Percentiles rank a stretch among this genome's conserved stretches.
These are phyloP conservation scores for Cyclina sinensis DNA, from an alignment of 1,140 invertebrate genomes.

Conservation along the genomic window DNA sequence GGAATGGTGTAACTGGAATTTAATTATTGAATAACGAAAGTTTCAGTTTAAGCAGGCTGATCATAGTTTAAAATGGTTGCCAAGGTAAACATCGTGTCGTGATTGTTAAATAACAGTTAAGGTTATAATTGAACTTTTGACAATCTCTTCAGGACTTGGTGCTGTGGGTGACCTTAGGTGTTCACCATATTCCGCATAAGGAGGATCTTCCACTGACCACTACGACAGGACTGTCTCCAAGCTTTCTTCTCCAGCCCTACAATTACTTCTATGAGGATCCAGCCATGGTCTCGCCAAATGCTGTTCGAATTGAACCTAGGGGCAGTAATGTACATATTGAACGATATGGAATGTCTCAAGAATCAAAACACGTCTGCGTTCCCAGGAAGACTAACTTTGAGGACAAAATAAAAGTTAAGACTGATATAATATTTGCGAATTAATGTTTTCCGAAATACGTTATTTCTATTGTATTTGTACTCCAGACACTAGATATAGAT, in stretches of 20 bases:
- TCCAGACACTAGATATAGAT: too few relatives aligned
- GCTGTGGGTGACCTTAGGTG: constrained; percentile 80
- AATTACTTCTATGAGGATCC: constrained; percentile 82
- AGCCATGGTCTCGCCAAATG: constrained; percentile 74
- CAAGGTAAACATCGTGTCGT: too few relatives aligned
- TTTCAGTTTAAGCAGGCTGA: too few relatives aligned
- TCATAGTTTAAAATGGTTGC: too few relatives aligned
- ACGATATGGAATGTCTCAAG: constrained; percentile 44
- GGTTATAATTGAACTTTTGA: too few relatives aligned
- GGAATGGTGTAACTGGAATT: too few relatives aligned
- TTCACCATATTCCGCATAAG: constrained; percentile 80
- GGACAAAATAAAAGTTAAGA: not conserved
- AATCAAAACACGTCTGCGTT: constrained; percentile 26
- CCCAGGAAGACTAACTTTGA: constrained; percentile 33
- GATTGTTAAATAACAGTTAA: too few relatives aligned
- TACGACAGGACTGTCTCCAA: constrained; percentile 75
- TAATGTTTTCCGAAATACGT: not conserved
- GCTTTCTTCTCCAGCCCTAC: constrained; percentile 79
- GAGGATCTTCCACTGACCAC: constrained; percentile 81
- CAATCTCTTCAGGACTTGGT: constrained; percentile 84
- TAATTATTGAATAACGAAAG: too few relatives aligned
- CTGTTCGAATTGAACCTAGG: constrained; percentile 88
- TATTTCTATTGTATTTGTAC: too few relatives aligned
- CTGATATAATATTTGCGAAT: constrained; percentile 27
- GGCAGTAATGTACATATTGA: constrained; percentile 26